Evolutionary conservation across 35 echinoderm and acorn worm species (phyloP).

Genomic region (Heliocidaris erythrogramma): DNA sequence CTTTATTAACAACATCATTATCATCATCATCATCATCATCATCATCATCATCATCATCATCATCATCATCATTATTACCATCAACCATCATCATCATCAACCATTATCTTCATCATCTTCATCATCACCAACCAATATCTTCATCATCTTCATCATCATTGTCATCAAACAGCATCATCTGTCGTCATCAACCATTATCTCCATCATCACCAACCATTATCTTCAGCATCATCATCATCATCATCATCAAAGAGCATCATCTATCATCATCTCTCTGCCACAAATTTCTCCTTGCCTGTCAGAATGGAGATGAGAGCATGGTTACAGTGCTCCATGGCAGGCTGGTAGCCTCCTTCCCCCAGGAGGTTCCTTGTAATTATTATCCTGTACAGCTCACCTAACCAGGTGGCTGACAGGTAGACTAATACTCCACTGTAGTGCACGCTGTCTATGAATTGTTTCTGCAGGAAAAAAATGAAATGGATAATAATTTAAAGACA

Average conservation of each 20-base stretch:
- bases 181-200: not conserved
- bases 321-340: conserved; percentile 59
- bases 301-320: conserved; percentile 70
- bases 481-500: not conserved
- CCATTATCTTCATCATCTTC: not conserved
- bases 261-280: not conserved
- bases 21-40: not conserved
- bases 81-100: not conserved
- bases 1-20: not conserved
- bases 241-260: not conserved
- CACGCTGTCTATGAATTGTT: conserved; percentile 93
- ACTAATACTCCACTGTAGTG: conserved; percentile 90
- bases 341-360: conserved; percentile 76
- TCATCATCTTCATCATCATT: too few relatives aligned
- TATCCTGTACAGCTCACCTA: conserved; percentile 85
- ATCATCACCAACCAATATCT: not conserved
- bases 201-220: not conserved
- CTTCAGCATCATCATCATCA: not conserved
- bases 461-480: conserved; percentile 56
- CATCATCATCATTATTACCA: not conserved
- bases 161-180: too few relatives aligned
- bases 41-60: not conserved
- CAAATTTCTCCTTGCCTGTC: conserved; percentile 59
- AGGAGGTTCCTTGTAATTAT: conserved; percentile 78
- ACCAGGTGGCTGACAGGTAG: conserved; percentile 91